Percentiles rank a stretch among this genome's conserved stretches.
Conservation (phyloP, 2,888 invertebrate species). For the Drosophila nigritarsus region DNA sequence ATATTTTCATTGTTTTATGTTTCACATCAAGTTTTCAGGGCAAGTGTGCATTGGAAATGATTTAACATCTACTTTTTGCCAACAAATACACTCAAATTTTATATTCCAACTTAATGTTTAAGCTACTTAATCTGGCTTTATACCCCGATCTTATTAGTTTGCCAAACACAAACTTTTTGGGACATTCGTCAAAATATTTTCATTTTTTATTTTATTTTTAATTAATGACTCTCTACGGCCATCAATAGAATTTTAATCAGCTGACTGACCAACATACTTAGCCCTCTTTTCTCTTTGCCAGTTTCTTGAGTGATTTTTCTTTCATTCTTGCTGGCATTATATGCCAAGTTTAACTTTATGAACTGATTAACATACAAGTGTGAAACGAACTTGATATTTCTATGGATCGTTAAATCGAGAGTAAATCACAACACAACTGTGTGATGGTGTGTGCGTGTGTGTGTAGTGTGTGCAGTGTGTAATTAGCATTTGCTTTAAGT, state of each 20-base stretch:
- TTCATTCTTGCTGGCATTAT: slow-evolving; percentile 11
- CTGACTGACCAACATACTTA: slow-evolving; percentile 35
- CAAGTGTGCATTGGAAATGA: no score
- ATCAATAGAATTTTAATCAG: slow-evolving; percentile 35
- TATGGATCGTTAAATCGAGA: slow-evolving; percentile 57
- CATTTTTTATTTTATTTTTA: background rate
- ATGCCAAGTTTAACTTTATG: slow-evolving; percentile 59
- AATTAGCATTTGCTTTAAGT: slow-evolving; percentile 55
- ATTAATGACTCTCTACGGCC: background rate
- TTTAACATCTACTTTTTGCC: background rate
- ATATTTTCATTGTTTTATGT: no score
- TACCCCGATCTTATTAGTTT: background rate
- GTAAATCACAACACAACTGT: slow-evolving; percentile 20
- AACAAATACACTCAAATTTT: background rate
- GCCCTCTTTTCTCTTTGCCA: slow-evolving; percentile 6
- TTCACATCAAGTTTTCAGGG: no score
- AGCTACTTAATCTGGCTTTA: background rate
- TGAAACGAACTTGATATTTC: slow-evolving; percentile 77
- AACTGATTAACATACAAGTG: slow-evolving; percentile 70
- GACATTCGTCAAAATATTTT: background rate
- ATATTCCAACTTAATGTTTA: background rate
- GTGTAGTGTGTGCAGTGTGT: slow-evolving; percentile 51
- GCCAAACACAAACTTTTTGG: background rate
- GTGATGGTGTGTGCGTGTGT: no score
- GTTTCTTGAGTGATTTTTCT: background rate